phyloP scores from a whole-genome alignment of 2,888 invertebrate genomes.

The Acrobasis suavella region DNA sequence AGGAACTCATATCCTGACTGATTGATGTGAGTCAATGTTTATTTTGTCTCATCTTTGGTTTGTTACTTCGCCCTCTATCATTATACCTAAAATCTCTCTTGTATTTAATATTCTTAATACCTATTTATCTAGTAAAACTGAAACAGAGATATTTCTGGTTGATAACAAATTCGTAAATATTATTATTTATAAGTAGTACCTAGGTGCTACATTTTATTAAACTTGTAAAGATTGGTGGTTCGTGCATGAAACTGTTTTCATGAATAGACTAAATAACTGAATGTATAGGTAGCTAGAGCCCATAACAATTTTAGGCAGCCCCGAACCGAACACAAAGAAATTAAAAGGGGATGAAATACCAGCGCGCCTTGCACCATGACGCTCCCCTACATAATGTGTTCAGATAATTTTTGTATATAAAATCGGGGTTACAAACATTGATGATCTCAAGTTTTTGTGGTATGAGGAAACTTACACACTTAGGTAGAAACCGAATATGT shows the following conservation, averaged over 20 bases:
- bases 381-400: slow-evolving; percentile 33
- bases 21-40: slow-evolving; percentile 53
- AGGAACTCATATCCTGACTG: slow-evolving; percentile 49
- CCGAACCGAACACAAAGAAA: slow-evolving; percentile 50
- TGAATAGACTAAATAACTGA: not conserved
- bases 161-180: slow-evolving; percentile 1
- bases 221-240: not conserved
- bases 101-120: not conserved
- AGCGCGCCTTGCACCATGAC: slow-evolving; percentile 30
- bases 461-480: not conserved
- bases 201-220: not conserved
- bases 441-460: not conserved
- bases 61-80: not conserved
- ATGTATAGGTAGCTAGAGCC: not conserved
- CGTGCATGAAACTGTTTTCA: not conserved
- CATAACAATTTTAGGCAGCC: slow-evolving; percentile 30
- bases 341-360: slow-evolving; percentile 35
- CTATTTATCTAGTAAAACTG: not conserved
- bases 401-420: slow-evolving; percentile 1
- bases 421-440: not conserved
- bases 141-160: not conserved
- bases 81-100: not conserved
- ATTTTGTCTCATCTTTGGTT: slow-evolving; percentile 25
- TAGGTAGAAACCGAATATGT: not conserved
- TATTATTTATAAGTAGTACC: not conserved